Evolutionary conservation across 2,113 vertebrate species (phyloP).

Genomic region (Sturnus vulgaris): DNA sequence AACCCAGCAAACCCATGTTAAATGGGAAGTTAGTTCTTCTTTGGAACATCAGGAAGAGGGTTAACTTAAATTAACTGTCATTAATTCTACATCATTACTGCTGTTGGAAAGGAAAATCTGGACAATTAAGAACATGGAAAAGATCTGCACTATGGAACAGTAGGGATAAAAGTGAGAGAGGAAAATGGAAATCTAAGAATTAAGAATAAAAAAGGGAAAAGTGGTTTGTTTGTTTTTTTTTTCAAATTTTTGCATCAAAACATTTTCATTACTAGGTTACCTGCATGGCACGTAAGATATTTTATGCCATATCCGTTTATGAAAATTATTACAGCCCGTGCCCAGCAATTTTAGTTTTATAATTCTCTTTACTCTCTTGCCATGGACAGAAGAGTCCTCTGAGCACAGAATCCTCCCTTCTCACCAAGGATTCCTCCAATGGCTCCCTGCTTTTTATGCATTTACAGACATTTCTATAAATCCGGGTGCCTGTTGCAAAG

Average conservation of each 20-base stretch:
- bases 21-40: neutral
- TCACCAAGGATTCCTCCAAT: neutral
- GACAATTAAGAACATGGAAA: neutral
- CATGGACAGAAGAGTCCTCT: neutral
- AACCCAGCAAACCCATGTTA: fast-evolving
- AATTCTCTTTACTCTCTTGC: neutral
- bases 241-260: neutral
- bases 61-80: neutral
- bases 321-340: neutral
- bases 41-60: neutral
- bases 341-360: neutral
- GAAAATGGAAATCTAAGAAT: neutral
- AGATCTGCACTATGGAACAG: neutral
- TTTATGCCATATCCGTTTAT: neutral
- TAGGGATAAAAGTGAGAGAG: neutral
- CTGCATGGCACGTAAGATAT: fast-evolving
- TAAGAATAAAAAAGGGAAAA: neutral
- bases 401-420: neutral
- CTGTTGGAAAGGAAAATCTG: neutral
- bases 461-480: neutral
- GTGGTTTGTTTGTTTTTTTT: fast-evolving
- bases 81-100: neutral
- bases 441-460: neutral
- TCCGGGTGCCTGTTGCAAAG: neutral
- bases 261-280: neutral